Base-by-base conservation (phyloP, 92 coral and sea anemone genomes). In the Porites rus region DNA sequence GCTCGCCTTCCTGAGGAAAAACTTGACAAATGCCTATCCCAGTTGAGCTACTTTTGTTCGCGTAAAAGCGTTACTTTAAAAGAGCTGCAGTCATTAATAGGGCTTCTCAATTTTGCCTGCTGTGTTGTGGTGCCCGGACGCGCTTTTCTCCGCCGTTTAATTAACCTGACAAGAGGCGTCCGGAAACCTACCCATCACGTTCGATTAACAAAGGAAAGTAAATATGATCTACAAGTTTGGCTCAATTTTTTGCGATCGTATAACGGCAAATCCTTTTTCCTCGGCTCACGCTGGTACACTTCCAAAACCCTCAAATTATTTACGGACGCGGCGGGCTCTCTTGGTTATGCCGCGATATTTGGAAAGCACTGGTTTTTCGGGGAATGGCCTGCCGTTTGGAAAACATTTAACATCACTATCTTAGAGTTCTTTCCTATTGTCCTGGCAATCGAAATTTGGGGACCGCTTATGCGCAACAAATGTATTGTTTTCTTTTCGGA, bases 1-100 rank as follows among this genome's bases (percentile, higher is more conserved):
- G 92, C 87, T 9, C 69, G 92, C 13, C 69, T 92, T 38, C 95
- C 95, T 17, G 25, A 65, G 8, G 92, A 84, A n/a, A 92, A 92
- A 70, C 58, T 88, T 11, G 60, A 77, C 7, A 91, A 83, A 72
- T 91, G 92, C 76, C 75, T 22, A 22, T 22, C 24, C 24, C 24
- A 22, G 24, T 22, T 22, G 24, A 22, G 24, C 24, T 22, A 22
- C 24, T 22, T 22, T 22, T 22, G 24, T 0, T 22, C 24, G 24
- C 24, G 24, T 22, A 22, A 22, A 22, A 22, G 24, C 24, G 24
- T 22, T 22, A 22, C 24, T 22, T 22, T 22, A 22, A 22, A 22
- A 22, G 24, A 22, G 24, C 24, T 22, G 24, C 24, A 22, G 24
- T 22, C 24, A 22, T 22, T 22, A 22, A 22, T 22, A 22, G 24